Conservation (phyloP, 1,140 invertebrate species). For the Luehdorfia chinensis region DNA sequence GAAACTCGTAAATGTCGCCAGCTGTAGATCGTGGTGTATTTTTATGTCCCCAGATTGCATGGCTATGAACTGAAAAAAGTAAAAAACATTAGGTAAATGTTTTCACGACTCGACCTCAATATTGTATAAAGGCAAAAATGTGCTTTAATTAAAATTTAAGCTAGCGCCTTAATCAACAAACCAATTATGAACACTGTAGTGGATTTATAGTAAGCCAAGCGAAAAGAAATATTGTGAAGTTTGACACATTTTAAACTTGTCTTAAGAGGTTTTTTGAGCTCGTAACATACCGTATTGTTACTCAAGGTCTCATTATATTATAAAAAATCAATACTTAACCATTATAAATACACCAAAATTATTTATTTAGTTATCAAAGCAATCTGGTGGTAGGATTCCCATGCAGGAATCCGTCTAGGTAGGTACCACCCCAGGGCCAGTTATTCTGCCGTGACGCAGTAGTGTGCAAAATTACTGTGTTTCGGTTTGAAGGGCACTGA, state of each 20-base stretch:
- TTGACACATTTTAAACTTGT: neutral
- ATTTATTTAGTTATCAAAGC: no score
- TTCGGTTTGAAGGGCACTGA: no score
- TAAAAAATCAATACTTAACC: no score
- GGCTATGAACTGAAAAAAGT: conserved; percentile 11
- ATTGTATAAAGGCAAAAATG: conserved; percentile 11
- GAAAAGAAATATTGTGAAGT: neutral
- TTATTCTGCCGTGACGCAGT: no score
- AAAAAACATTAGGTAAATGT: conserved; percentile 7
- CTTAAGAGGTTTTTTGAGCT: no score
- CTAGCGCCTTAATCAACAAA: conserved; percentile 11
- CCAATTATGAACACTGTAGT: conserved; percentile 5
- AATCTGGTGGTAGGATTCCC: no score
- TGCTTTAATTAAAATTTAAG: conserved; percentile 14
- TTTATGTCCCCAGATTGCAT: conserved; percentile 15
- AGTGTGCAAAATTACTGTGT: no score
- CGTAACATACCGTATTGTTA: no score
- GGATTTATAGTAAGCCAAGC: conserved; percentile 1
- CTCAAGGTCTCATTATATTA: no score
- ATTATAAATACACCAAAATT: no score
- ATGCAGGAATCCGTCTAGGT: no score
- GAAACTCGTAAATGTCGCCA: neutral
- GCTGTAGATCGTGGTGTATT: conserved; percentile 1
- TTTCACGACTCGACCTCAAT: conserved; percentile 18
- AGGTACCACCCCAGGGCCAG: no score